Evolutionary conservation across 2,797 vertebrate genomes (phyloP).

Genomic region (Melanogrammus aeglefinus): DNA sequence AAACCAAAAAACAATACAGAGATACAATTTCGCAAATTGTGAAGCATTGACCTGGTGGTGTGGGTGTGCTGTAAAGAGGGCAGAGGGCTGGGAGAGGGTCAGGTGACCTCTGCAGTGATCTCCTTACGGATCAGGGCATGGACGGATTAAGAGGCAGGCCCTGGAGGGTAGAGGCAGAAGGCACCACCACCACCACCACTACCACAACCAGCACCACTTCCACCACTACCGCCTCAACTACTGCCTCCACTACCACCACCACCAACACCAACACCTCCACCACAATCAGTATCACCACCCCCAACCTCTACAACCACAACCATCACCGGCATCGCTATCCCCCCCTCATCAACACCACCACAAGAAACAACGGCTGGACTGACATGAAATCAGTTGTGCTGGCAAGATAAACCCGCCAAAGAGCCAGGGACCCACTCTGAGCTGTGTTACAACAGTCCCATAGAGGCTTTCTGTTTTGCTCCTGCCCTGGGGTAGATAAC

Average conservation of each 20-base stretch:
- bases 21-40: conserved; percentile 64
- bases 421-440: no score
- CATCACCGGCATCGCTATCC: neutral
- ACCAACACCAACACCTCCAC: neutral
- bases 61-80: conserved; percentile 63
- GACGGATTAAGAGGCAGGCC: conserved; percentile 62
- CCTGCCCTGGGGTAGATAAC: no score
- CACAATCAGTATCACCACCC: neutral
- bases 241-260: neutral
- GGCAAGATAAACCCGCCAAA: no score
- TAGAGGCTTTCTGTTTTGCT: no score
- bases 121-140: conserved; percentile 69
- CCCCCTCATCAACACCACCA: neutral
- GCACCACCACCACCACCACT: neutral
- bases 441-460: no score
- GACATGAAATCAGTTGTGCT: no score
- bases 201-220: neutral
- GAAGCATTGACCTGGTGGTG: conserved; percentile 61
- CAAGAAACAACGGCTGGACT: no score
- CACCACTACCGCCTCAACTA: neutral
- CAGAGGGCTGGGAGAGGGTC: conserved; percentile 66
- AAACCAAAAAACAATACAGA: conserved; percentile 37
- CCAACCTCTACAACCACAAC: neutral
- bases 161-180: conserved; percentile 51
- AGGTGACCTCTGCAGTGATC: conserved; percentile 70